phyloP scores from a whole-genome alignment of 2,888 invertebrate genomes.

The Eupithecia pulchellata region DNA sequence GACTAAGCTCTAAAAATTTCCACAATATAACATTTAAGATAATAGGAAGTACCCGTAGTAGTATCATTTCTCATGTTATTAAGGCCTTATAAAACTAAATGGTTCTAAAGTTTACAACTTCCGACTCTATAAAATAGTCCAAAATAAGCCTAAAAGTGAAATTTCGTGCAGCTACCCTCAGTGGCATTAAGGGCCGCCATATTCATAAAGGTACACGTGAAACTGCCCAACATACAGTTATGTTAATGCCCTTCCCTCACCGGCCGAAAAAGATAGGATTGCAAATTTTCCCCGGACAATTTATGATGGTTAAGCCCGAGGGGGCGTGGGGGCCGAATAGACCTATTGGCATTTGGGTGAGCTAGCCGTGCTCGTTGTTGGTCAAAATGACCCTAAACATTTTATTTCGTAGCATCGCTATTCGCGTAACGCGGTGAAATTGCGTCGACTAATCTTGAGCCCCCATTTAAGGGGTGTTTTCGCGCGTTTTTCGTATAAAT shows the following conservation, averaged over 20 bases:
- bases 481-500: slow-evolving; percentile 74
- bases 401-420: slow-evolving; percentile 82
- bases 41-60: neutral
- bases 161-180: slow-evolving; percentile 51
- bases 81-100: slow-evolving; percentile 11
- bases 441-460: slow-evolving; percentile 80
- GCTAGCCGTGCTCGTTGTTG: slow-evolving; percentile 78
- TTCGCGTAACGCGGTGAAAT: slow-evolving; percentile 75
- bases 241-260: slow-evolving; percentile 80
- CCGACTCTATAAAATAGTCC: slow-evolving; percentile 10
- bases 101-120: slow-evolving; percentile 6
- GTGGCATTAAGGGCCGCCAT: slow-evolving; percentile 53
- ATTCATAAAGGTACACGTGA: slow-evolving; percentile 73
- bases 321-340: slow-evolving; percentile 75
- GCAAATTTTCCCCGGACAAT: slow-evolving; percentile 85
- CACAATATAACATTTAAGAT: neutral
- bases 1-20: neutral
- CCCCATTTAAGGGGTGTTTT: slow-evolving; percentile 77
- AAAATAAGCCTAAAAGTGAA: slow-evolving; percentile 49
- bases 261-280: slow-evolving; percentile 82
- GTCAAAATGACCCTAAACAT: slow-evolving; percentile 84
- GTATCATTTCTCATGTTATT: slow-evolving; percentile 4
- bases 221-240: slow-evolving; percentile 79
- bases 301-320: slow-evolving; percentile 80
- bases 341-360: slow-evolving; percentile 80